These are phyloP conservation scores for Trichogramma pretiosum DNA, from an alignment of 1,140 invertebrate species.

Conservation along the genomic window DNA sequence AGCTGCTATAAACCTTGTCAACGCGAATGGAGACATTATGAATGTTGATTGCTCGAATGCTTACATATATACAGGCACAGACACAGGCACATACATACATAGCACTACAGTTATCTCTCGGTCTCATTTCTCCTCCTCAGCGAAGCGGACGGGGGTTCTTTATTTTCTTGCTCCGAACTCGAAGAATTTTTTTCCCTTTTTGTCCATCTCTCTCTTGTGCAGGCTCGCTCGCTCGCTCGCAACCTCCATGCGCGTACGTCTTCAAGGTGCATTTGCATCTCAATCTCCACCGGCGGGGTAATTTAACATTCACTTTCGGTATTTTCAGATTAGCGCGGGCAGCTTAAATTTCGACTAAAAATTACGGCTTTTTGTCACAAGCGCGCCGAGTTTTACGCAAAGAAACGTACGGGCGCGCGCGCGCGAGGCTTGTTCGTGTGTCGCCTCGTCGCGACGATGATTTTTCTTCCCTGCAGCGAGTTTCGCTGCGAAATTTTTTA, in stretches of 20 bases:
- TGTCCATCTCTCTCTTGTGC: conserved; percentile 14
- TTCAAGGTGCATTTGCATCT: conserved; percentile 35
- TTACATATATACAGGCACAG: too few species aligned
- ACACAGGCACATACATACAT: too few species aligned
- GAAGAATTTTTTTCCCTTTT: background rate
- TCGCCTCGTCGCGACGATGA: too few species aligned
- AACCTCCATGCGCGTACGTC: conserved; percentile 7
- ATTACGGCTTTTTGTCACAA: conserved; percentile 13
- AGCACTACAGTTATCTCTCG: too few species aligned
- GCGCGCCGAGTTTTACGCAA: background rate
- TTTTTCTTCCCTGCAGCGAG: too few species aligned
- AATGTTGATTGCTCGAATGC: conserved; percentile 42
- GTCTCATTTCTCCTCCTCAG: too few species aligned
- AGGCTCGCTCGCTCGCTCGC: conserved; percentile 13
- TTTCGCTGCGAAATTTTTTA: too few species aligned
- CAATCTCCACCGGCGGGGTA: conserved; percentile 28
- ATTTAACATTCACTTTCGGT: too few species aligned
- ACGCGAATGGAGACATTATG: conserved; percentile 37
- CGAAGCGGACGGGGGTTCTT: too few species aligned
- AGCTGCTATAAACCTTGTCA: too few species aligned
- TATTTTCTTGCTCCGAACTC: too few species aligned
- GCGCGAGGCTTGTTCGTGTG: background rate
- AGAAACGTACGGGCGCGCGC: too few species aligned
- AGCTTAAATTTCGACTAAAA: conserved; percentile 9
- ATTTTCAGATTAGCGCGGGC: conserved; percentile 30